A percentile compares a stretch with the other conserved stretches of the same genome.
These are phyloP conservation scores for Papilio polytes DNA, from an alignment of 1,140 invertebrate species.

Conservation along the genomic window DNA sequence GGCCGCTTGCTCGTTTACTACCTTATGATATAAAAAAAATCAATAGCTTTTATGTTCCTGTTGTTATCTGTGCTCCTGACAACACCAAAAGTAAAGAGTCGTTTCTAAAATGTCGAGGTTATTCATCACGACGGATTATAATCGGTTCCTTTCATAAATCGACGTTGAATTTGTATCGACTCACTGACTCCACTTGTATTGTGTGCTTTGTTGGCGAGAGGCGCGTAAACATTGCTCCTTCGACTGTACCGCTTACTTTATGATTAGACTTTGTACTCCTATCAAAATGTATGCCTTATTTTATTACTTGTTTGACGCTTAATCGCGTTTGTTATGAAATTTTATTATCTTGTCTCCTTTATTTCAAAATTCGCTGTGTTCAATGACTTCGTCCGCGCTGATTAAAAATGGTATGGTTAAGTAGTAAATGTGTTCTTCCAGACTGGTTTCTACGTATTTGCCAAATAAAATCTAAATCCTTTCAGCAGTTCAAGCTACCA, in stretches of 20 bases:
- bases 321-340: neutral
- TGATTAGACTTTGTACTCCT: neutral
- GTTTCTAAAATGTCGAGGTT: neutral
- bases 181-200: constrained; percentile 14
- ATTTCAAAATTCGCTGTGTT: neutral
- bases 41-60: too few species aligned
- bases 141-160: constrained; percentile 9
- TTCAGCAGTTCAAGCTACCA: too few species aligned
- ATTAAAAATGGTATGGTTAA: too few species aligned
- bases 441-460: too few species aligned
- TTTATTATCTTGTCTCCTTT: neutral
- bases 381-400: too few species aligned
- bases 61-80: neutral
- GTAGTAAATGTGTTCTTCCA: too few species aligned
- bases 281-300: constrained; percentile 4
- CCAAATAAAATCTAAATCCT: too few species aligned
- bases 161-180: constrained; percentile 6
- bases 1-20: too few species aligned
- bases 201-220: constrained; percentile 6
- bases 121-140: neutral
- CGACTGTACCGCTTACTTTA: constrained; percentile 15
- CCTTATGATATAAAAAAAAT: too few species aligned
- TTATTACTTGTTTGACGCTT: neutral
- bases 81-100: neutral
- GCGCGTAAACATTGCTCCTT: constrained; percentile 10